Conservation (phyloP, 2,797 vertebrate species). For the Enteromius thamalakanensis region DNA sequence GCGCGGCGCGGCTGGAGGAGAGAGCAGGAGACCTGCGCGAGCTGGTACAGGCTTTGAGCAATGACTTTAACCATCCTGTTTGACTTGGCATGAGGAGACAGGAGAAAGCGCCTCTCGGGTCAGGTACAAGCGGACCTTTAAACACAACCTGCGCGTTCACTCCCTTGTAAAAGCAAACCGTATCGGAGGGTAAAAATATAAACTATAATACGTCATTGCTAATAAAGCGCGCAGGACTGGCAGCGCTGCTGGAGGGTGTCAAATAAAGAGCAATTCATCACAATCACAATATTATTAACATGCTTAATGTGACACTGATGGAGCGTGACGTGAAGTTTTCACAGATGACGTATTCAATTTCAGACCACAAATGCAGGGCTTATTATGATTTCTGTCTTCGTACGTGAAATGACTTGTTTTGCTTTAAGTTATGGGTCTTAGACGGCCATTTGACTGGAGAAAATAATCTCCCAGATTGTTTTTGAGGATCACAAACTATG, state of each 20-base stretch:
- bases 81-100: slow-evolving; percentile 67
- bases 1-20: slow-evolving; percentile 54
- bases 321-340: slow-evolving; percentile 53
- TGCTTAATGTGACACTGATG: slow-evolving; percentile 63
- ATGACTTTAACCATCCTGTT: slow-evolving; percentile 74
- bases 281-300: slow-evolving; percentile 62
- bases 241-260: slow-evolving; percentile 59
- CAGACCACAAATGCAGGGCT: slow-evolving; percentile 56
- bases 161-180: slow-evolving; percentile 57
- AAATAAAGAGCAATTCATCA: slow-evolving; percentile 62
- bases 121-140: slow-evolving; percentile 64
- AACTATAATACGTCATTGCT: slow-evolving; percentile 61
- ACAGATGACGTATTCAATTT: slow-evolving; percentile 61
- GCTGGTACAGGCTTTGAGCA: slow-evolving; percentile 55
- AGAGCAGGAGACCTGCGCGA: slow-evolving; percentile 54
- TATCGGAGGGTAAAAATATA: slow-evolving; percentile 61
- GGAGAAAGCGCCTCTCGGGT: slow-evolving; percentile 57
- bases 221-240: slow-evolving; percentile 62
- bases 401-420: slow-evolving; percentile 55
- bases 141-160: slow-evolving; percentile 60
- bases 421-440: slow-evolving; percentile 51
- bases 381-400: slow-evolving; percentile 57
- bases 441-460: slow-evolving; percentile 57
- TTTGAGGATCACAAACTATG: slow-evolving; percentile 40
- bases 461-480: slow-evolving; percentile 33